These are phyloP conservation scores for Limnothrissa miodon DNA, from an alignment of 2,113 vertebrate genomes.

Conservation along the genomic window DNA sequence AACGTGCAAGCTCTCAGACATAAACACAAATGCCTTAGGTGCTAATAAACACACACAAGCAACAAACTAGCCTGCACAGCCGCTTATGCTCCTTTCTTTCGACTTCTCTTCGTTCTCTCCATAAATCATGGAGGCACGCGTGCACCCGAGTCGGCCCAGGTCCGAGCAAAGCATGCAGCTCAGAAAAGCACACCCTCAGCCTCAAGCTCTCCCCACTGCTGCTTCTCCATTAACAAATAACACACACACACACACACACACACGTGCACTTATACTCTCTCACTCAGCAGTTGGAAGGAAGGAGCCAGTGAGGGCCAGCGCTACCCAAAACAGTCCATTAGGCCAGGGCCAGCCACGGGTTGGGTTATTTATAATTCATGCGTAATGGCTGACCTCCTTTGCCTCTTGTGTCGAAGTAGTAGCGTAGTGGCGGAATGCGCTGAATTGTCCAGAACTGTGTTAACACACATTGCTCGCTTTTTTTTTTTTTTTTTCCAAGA, in stretches of 20 bases:
- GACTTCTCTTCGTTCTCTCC: neutral
- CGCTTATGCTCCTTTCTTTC: neutral
- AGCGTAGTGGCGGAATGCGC: neutral
- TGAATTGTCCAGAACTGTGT: conserved; percentile 25
- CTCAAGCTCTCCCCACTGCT: neutral
- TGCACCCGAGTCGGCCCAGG: no score
- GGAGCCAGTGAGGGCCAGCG: neutral
- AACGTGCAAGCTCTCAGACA: neutral
- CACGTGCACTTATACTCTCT: neutral
- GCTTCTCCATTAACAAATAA: neutral
- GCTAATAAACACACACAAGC: neutral
- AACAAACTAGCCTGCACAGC: neutral
- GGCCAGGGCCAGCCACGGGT: no score
- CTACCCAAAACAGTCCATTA: neutral
- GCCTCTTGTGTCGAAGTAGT: neutral
- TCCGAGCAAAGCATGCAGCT: neutral
- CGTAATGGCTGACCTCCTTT: neutral
- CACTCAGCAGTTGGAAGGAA: neutral
- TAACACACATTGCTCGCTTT: conserved; percentile 15
- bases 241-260: neutral
- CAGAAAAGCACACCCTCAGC: neutral
- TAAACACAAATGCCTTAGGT: neutral
- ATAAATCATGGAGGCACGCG: neutral
- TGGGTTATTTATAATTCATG: neutral
- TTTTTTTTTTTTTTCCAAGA: neutral